These are phyloP conservation scores for Bruchidius siliquastri DNA, from an alignment of 2,888 invertebrate genomes.

Conservation along the genomic window DNA sequence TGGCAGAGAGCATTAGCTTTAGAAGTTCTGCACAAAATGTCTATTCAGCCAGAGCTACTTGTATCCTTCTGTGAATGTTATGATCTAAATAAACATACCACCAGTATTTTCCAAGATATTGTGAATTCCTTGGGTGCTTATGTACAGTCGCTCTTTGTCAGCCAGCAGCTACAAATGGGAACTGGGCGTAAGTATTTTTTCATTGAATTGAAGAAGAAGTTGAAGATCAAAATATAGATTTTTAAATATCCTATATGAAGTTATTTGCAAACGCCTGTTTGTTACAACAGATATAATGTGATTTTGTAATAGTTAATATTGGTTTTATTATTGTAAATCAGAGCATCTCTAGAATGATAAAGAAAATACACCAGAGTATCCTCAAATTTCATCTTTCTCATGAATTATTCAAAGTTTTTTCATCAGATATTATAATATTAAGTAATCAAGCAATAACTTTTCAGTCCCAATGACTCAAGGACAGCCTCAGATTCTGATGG, in stretches of 20 bases:
- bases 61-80: slow-evolving; percentile 93
- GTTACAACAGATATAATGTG: no score
- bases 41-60: slow-evolving; percentile 80
- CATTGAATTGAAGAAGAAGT: slow-evolving; percentile 5
- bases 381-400: no score
- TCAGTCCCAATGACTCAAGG: slow-evolving; percentile 52
- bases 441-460: no score
- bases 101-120: slow-evolving; percentile 91
- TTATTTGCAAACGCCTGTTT: no score
- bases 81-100: slow-evolving; percentile 90
- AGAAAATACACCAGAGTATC: no score
- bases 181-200: slow-evolving; percentile 42
- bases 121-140: slow-evolving; percentile 90
- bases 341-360: no score
- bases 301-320: no score
- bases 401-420: no score
- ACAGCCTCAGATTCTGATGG: slow-evolving; percentile 60
- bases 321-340: no score
- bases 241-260: no score
- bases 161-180: slow-evolving; percentile 57
- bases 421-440: no score
- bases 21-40: slow-evolving; percentile 93
- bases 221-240: no score
- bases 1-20: slow-evolving; percentile 95
- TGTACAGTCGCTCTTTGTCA: slow-evolving; percentile 86